Base-by-base conservation (phyloP, 1,140 invertebrate genomes). In the Bombus balteatus region DNA sequence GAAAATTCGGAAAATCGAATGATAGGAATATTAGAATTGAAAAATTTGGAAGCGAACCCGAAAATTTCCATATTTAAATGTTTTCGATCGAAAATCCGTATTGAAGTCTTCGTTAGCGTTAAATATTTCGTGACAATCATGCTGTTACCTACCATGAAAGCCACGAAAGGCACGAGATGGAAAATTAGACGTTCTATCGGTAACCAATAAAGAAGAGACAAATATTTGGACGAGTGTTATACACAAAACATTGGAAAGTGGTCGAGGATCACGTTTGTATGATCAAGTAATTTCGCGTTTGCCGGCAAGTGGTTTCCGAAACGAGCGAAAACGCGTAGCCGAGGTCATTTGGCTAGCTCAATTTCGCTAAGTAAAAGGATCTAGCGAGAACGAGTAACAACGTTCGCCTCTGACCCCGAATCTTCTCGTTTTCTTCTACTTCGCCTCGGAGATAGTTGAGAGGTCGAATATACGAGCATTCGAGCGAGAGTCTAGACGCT, bases 361-460 rank as follows among this genome's bases (percentile, higher is more conserved):
- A 87, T 89, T 79, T 89, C 39, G 88, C 84, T 89, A 89, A 89
- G 88, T 89, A 89, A 89, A 81, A 62, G 88, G 77, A 89, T 89
- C 78, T 57, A 83, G 68, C 41, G 8, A 32, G 72, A 77, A 65
- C 47, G 62, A 76, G 79, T 57, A 81, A 86, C 81, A 86, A 86
- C 72, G 62, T 47, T 78, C 37, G 43, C 53, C 65, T 68, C 25
- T 41, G 47, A 81, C 59, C 15, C 43, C 37, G 37, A 25, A 53
- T 87, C 34, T 78, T 81, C 34, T 68, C 32, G n/a, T 34, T 70
- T 77, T 85, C 71, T 71, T 53, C 73, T 88, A 41, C 22, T 34
- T 71, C 57, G 41, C 18, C 34, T 18, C 32, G 70, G 18, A 80
- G 68, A 70, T 75, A 43, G 79, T 88, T 76, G 71, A 43, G 43